phyloP scores from a whole-genome alignment of 2,113 vertebrate genomes.

The Murina feae region DNA sequence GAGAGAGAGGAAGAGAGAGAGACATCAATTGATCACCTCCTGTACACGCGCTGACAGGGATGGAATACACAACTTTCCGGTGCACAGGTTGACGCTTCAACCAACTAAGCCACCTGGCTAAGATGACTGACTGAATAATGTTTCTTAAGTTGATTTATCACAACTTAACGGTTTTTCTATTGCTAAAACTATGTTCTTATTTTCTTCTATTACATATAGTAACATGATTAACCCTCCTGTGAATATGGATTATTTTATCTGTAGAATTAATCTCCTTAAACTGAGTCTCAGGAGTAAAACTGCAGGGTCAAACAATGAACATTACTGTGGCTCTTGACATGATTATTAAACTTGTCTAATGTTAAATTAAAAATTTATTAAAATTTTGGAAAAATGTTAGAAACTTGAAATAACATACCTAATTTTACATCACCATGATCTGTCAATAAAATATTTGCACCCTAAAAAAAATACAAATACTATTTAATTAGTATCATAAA shows the following conservation, averaged over 20 bases:
- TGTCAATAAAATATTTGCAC: slow-evolving; percentile 96
- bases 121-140: slow-evolving; percentile 12
- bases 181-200: neutral
- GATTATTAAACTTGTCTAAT: neutral
- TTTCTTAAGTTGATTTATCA: neutral
- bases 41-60: neutral
- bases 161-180: slow-evolving; percentile 15
- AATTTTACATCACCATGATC: slow-evolving; percentile 97
- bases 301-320: neutral
- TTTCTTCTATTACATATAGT: slow-evolving; percentile 33
- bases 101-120: neutral
- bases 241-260: neutral
- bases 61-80: neutral
- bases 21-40: neutral
- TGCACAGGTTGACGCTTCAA: neutral
- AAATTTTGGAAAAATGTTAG: slow-evolving; percentile 4
- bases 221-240: neutral
- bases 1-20: neutral
- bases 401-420: slow-evolving; percentile 83
- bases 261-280: slow-evolving; percentile 31
- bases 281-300: neutral
- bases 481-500: slow-evolving; percentile 33
- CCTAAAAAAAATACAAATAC: slow-evolving; percentile 80
- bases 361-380: slow-evolving; percentile 27
- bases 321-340: neutral